These are phyloP conservation scores for Platorchestia sp. DNA, from an alignment of 1,140 invertebrate genomes.

Conservation along the genomic window DNA sequence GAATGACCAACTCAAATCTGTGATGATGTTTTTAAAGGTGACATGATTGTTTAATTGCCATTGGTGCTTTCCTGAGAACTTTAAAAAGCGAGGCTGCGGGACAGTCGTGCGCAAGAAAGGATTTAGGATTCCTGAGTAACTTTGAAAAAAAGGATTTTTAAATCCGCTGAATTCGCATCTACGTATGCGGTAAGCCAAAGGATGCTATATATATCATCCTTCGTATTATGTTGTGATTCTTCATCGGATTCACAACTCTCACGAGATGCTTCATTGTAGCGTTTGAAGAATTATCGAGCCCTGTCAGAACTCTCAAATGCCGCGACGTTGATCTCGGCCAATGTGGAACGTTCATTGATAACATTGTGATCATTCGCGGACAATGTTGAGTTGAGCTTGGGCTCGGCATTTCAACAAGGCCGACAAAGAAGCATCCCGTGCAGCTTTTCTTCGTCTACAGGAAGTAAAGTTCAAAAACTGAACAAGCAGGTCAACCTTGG, in stretches of 20 bases:
- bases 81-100: conserved; percentile 3
- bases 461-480: neutral
- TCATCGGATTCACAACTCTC: neutral
- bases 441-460: neutral
- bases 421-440: neutral
- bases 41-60: neutral
- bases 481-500: conserved; percentile 2
- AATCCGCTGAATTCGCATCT: neutral
- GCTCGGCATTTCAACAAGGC: neutral
- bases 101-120: conserved; percentile 28
- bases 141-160: neutral
- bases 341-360: neutral
- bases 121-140: neutral
- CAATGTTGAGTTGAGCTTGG: neutral
- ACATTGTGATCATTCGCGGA: neutral
- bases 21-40: neutral
- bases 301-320: neutral
- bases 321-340: neutral
- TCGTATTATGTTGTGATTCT: neutral
- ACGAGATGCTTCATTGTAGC: neutral
- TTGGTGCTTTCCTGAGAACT: neutral
- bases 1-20: neutral
- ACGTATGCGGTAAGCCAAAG: neutral
- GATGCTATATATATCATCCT: neutral
- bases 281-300: neutral